A percentile compares a stretch with the other conserved stretches of the same genome.
Conservation (phyloP, 2,113 vertebrate species). For the Pangasianodon gigas region DNA sequence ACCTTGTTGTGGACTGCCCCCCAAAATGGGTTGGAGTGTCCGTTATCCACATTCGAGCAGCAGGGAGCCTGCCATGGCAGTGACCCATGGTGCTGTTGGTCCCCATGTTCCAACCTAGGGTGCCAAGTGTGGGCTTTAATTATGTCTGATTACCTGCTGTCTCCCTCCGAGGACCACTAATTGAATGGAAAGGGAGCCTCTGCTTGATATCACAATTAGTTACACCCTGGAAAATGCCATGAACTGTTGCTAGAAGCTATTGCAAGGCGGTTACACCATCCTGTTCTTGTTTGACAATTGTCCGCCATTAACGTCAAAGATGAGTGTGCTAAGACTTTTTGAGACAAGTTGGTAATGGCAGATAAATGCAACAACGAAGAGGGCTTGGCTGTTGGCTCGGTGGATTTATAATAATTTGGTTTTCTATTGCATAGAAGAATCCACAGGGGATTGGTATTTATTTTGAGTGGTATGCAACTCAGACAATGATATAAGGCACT, state of each 20-base stretch:
- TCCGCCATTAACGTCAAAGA: constrained; percentile 21
- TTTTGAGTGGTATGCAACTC: not conserved
- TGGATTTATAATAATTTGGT: not conserved
- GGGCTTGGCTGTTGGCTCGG: not conserved
- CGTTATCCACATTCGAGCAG: constrained; percentile 28
- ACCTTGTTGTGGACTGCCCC: not conserved
- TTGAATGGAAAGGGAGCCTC: constrained; percentile 18
- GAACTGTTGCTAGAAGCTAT: constrained; percentile 19
- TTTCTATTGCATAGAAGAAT: not conserved
- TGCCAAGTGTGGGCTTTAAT: constrained; percentile 37
- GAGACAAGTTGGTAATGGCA: not conserved
- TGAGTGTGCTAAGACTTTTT: not conserved
- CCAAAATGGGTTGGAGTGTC: not conserved
- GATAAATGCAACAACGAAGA: not conserved
- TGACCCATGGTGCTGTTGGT: constrained; percentile 45
- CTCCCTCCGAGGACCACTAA: constrained; percentile 14
- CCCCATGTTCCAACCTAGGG: constrained; percentile 22
- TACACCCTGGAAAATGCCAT: constrained; percentile 28
- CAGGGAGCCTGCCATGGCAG: constrained; percentile 35
- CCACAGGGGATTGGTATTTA: not conserved
- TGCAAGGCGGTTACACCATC: constrained; percentile 37
- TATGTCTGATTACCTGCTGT: constrained; percentile 56
- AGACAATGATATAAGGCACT: not conserved
- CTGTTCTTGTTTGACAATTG: constrained; percentile 36
- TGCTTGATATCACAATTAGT: constrained; percentile 52